Base-by-base conservation (phyloP, 2,888 invertebrate genomes). In the Tribolium freemani region DNA sequence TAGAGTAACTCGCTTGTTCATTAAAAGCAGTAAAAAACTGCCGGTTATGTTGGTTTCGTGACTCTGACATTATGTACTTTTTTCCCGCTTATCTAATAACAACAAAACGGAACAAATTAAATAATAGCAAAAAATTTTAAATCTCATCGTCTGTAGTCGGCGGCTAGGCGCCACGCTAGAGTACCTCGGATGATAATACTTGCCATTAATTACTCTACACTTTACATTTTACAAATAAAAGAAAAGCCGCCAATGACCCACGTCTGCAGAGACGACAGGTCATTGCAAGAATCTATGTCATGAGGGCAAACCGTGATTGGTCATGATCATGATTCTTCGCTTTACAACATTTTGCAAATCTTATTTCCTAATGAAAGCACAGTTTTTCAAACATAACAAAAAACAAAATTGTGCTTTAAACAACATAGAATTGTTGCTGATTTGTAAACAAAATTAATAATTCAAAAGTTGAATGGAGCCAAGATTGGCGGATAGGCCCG, bases 191-290 rank as follows among this genome's bases (percentile, higher is more conserved):
- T 53, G 21, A 60, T 58, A 58, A 31, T 11, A n/a, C 58, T 10
- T 0, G 31, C 30, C 9, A 10, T 11, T 44, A 64, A 60, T 38
- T 54, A 56, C 67, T 26, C 56, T 13, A n/a, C 38, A 38, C 38
- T 38, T 38, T 38, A 53, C 46, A 68, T 68, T 72, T 68, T 72
- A 56, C 63, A 54, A 67, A 46, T 66, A 71, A 66, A 72, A 72
- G 72, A 72, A 68, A 72, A 72, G 63, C 68, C 61, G 72, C 68
- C 68, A 68, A 69, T 72, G 72, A 69, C 72, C 72, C 64, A 69
- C 64, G 72, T 69, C 54, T 56, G 63, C 61, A 60, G 46, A 63
- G 61, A 68, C 72, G 72, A 69, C 69, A 69, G 72, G 63, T 72
- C 69, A 72, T 64, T 57, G 46, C 69, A 64, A 46, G 69, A 64